phyloP scores from a whole-genome alignment of 2,113 vertebrate species.

The Cyprinodon brontotheroides region DNA sequence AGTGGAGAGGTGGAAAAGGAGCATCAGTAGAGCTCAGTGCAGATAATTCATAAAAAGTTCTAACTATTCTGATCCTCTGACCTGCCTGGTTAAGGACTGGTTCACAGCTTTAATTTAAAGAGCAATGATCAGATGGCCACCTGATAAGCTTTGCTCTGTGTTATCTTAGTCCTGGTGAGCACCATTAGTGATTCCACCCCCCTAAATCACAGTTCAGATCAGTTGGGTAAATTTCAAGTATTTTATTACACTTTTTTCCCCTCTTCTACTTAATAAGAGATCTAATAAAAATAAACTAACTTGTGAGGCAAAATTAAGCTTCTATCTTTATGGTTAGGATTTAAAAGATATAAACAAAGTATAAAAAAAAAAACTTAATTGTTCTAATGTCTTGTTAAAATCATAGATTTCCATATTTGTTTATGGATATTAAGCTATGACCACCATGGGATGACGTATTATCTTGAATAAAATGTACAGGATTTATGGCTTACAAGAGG shows the following conservation, averaged over 20 bases:
- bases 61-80: constrained; percentile 38
- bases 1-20: constrained; percentile 78
- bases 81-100: constrained; percentile 1
- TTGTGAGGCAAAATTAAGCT: not conserved
- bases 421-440: no score
- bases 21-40: constrained; percentile 76
- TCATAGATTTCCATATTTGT: no score
- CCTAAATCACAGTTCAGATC: not conserved
- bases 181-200: not conserved
- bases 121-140: constrained; percentile 2
- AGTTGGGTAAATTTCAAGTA: not conserved
- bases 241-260: not conserved
- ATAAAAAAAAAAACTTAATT: not conserved
- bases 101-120: constrained; percentile 12
- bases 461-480: no score
- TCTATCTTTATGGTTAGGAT: not conserved
- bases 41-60: constrained; percentile 54
- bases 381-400: no score
- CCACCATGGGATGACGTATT: no score
- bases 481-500: no score
- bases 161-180: not conserved
- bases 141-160: not conserved
- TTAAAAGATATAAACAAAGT: not conserved
- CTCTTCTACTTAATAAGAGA: not conserved
- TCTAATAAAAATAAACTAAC: not conserved